These are phyloP conservation scores for Rutilus rutilus DNA, from an alignment of 2,113 vertebrate species.

Conservation along the genomic window DNA sequence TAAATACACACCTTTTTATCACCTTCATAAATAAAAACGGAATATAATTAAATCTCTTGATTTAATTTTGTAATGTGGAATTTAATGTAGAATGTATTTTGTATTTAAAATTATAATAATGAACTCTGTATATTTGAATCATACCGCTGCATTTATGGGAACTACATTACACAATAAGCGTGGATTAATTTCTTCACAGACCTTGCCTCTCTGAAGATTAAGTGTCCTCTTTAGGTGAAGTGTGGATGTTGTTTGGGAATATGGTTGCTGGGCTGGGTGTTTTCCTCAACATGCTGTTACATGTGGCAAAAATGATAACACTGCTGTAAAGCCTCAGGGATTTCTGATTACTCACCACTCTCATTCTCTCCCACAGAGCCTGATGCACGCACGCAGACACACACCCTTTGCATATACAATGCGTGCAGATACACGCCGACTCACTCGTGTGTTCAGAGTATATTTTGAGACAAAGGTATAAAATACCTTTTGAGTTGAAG, in stretches of 20 bases:
- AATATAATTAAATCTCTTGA: neutral
- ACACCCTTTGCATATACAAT: conserved; percentile 35
- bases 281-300: conserved; percentile 42
- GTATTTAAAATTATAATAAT: neutral
- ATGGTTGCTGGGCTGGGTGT: neutral
- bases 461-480: conserved; percentile 23
- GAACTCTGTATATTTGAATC: neutral
- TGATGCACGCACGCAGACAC: conserved; percentile 19
- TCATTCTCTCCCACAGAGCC: conserved; percentile 21
- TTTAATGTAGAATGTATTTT: neutral
- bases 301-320: conserved; percentile 35
- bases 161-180: conserved; percentile 18
- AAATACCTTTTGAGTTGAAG: neutral
- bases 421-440: neutral
- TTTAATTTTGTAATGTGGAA: neutral
- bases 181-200: neutral
- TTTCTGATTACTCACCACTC: conserved; percentile 35
- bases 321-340: conserved; percentile 32
- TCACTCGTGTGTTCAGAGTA: neutral
- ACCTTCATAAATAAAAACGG: neutral
- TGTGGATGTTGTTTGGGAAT: neutral
- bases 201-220: neutral
- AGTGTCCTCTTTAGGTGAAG: conserved; percentile 14
- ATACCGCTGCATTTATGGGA: neutral
- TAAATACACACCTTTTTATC: neutral